phyloP scores from a whole-genome alignment of 2,797 vertebrate species.

The Ctenopoma kingsleyae region DNA sequence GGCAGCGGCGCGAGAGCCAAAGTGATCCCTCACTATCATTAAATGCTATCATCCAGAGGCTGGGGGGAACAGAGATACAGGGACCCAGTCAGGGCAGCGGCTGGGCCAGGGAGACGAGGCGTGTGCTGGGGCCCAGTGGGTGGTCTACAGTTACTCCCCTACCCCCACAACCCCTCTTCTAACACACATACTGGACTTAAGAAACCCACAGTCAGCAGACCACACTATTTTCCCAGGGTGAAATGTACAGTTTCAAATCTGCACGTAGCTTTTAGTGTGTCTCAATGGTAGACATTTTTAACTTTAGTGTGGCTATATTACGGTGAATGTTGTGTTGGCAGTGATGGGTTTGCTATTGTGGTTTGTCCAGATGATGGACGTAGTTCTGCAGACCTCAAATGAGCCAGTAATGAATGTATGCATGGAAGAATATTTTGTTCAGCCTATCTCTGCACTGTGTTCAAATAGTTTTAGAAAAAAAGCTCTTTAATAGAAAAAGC shows the following conservation, averaged over 20 bases:
- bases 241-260: constrained; percentile 29
- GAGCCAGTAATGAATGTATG: constrained; percentile 36
- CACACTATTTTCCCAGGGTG: constrained; percentile 32
- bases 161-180: constrained; percentile 17
- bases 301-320: constrained; percentile 12
- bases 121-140: constrained; percentile 76
- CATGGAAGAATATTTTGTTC: constrained; percentile 38
- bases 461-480: constrained; percentile 9
- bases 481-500: constrained; percentile 2
- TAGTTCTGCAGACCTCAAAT: constrained; percentile 41
- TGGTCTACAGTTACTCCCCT: constrained; percentile 72
- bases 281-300: constrained; percentile 37
- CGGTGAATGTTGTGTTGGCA: constrained; percentile 21
- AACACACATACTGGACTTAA: constrained; percentile 57
- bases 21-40: constrained; percentile 85
- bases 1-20: constrained; percentile 71
- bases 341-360: constrained; percentile 46
- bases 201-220: constrained; percentile 49
- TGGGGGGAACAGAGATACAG: constrained; percentile 61
- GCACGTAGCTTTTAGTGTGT: constrained; percentile 33
- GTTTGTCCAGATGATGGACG: constrained; percentile 21
- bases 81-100: constrained; percentile 55
- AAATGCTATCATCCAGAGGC: constrained; percentile 80
- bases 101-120: constrained; percentile 61
- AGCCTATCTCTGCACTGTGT: constrained; percentile 16